phyloP scores from a whole-genome alignment of 2,888 invertebrate genomes.

The Callimorpha dominula region DNA sequence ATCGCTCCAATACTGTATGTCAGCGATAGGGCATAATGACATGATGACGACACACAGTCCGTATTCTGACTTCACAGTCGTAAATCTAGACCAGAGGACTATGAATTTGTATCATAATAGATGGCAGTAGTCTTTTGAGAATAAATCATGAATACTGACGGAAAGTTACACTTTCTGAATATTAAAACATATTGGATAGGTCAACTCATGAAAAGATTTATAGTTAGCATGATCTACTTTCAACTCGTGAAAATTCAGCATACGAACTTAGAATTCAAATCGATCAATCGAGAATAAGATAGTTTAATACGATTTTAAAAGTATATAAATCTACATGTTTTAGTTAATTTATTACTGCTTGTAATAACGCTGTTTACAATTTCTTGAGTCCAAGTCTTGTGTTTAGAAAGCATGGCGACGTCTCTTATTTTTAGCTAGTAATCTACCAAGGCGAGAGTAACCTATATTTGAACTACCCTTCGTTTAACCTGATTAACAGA shows the following conservation, averaged over 20 bases:
- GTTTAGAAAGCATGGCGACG: background rate
- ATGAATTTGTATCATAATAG: slow-evolving; percentile 53
- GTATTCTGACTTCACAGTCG: slow-evolving; percentile 38
- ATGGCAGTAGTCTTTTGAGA: slow-evolving; percentile 31
- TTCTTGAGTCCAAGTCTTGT: background rate
- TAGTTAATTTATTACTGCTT: background rate
- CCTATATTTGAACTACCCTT: background rate
- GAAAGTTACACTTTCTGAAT: slow-evolving; percentile 41
- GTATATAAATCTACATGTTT: background rate
- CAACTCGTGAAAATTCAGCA: background rate
- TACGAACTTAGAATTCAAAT: background rate
- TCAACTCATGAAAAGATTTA: background rate
- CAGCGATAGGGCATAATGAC: slow-evolving; percentile 61
- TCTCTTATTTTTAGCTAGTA: too few species aligned
- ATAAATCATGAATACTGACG: slow-evolving; percentile 38
- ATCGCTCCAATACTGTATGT: slow-evolving; percentile 54
- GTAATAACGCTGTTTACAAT: background rate
- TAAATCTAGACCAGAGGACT: slow-evolving; percentile 51
- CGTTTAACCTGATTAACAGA: background rate
- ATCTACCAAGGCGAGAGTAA: too few species aligned
- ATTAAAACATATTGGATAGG: background rate
- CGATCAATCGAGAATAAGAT: background rate
- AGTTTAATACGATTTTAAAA: background rate
- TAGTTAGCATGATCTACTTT: background rate
- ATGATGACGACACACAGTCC: slow-evolving; percentile 54